These are phyloP conservation scores for Phoenicopterus ruber DNA, from an alignment of 2,113 vertebrate genomes.

Conservation along the genomic window DNA sequence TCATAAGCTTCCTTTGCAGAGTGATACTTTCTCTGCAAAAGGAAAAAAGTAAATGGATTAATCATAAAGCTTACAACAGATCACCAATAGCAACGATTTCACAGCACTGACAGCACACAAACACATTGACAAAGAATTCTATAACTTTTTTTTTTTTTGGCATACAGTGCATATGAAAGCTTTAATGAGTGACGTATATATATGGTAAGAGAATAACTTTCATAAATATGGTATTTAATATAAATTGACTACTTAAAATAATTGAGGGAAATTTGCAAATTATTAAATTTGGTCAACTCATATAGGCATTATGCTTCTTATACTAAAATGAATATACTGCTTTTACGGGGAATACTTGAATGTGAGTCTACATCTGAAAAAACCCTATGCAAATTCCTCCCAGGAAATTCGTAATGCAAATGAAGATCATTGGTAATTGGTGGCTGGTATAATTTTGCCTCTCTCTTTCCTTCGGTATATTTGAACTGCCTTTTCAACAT, in stretches of 20 bases:
- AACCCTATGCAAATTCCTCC: neutral
- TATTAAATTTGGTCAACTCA: neutral
- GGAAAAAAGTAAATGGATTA: slow-evolving; percentile 58
- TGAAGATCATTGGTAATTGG: neutral
- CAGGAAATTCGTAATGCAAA: neutral
- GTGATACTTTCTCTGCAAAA: slow-evolving; percentile 91
- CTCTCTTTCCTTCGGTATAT: neutral
- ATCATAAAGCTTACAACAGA: slow-evolving; percentile 48
- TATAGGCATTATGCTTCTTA: neutral
- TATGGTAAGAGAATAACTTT: neutral
- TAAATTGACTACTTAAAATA: neutral
- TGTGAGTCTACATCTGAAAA: neutral
- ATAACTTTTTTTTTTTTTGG: neutral
- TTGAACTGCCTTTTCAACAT: neutral
- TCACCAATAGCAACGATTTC: slow-evolving; percentile 48
- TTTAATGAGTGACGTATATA: neutral
- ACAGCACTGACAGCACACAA: slow-evolving; percentile 60
- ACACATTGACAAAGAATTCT: slow-evolving; percentile 22
- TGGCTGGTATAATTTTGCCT: neutral
- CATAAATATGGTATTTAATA: neutral
- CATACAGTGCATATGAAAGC: slow-evolving; percentile 65
- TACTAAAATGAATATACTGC: neutral
- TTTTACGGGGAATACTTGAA: neutral
- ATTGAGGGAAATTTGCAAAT: neutral
- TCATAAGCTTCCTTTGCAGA: slow-evolving; percentile 98